Conservation (phyloP, 1,140 invertebrate genomes). For the Dryas iulia region DNA sequence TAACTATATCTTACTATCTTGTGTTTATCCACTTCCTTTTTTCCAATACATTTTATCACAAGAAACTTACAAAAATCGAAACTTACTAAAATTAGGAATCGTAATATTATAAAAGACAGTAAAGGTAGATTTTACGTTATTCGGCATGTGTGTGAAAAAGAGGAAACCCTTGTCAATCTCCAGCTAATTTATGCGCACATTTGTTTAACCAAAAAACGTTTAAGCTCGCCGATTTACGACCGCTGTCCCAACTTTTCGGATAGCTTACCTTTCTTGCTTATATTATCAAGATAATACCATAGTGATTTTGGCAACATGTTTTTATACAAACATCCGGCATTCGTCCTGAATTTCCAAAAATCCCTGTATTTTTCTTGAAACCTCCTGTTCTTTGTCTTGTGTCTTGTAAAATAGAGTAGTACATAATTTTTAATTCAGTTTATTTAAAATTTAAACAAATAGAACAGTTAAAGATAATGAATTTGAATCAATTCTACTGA, state of each 20-base stretch:
- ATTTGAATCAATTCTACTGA: no score
- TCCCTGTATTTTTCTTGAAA: no score
- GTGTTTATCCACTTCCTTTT: no score
- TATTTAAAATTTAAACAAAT: no score
- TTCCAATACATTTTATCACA: no score
- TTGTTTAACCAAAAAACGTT: slow-evolving; percentile 75
- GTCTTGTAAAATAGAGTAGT: neutral
- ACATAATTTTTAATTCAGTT: no score
- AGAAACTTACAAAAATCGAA: no score
- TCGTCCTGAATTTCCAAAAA: no score
- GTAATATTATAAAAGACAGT: neutral
- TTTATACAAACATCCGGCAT: neutral
- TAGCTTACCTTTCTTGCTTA: slow-evolving; percentile 46
- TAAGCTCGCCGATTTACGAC: slow-evolving; percentile 60
- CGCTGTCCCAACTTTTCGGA: slow-evolving; percentile 59
- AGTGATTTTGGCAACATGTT: neutral
- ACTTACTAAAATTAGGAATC: no score
- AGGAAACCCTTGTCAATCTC: slow-evolving; percentile 65
- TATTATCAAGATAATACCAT: neutral
- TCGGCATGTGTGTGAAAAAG: slow-evolving; percentile 11
- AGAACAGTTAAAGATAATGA: no score
- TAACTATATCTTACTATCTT: no score
- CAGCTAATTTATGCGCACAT: slow-evolving; percentile 69
- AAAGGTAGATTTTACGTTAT: neutral
- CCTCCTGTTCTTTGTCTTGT: neutral